Percentiles rank a stretch among this genome's conserved stretches.
Conservation (phyloP, 2,888 invertebrate species). For the Hyalella azteca region DNA sequence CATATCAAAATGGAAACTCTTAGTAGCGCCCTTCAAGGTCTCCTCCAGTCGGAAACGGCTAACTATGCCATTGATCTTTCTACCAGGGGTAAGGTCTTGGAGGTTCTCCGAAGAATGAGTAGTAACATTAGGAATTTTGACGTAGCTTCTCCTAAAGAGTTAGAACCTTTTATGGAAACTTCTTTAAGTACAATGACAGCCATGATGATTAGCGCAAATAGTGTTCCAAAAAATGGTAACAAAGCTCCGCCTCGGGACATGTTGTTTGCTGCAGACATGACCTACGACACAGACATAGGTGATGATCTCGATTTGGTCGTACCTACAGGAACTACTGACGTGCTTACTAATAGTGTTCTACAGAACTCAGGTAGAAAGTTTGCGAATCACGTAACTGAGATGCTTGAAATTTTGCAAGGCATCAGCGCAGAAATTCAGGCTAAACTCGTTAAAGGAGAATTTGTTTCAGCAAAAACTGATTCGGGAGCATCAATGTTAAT, state of each 20-base stretch:
- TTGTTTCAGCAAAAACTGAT: slow-evolving; percentile 29
- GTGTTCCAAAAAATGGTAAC: slow-evolving; percentile 37
- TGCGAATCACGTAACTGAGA: slow-evolving; percentile 35
- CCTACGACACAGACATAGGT: slow-evolving; percentile 42
- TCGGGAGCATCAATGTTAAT: slow-evolving; percentile 44
- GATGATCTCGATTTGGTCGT: slow-evolving; percentile 31
- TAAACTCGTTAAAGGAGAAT: slow-evolving; percentile 44
- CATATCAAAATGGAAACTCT: neutral
- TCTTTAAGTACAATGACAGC: slow-evolving; percentile 35
- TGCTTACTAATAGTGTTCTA: slow-evolving; percentile 29
- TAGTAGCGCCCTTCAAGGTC: neutral
- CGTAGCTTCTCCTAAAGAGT: neutral
- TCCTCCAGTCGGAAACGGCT: slow-evolving; percentile 14
- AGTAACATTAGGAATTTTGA: neutral
- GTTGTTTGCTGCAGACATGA: slow-evolving; percentile 2
- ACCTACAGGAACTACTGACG: slow-evolving; percentile 15
- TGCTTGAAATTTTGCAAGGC: slow-evolving; percentile 41
- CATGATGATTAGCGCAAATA: slow-evolving; percentile 40
- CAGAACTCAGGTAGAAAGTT: slow-evolving; percentile 40
- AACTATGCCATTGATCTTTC: slow-evolving; percentile 43
- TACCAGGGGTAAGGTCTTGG: slow-evolving; percentile 17
- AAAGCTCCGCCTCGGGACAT: slow-evolving; percentile 40
- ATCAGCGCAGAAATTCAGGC: slow-evolving; percentile 35
- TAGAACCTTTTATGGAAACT: slow-evolving; percentile 35
- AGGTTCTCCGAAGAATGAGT: neutral